Percentiles rank a stretch among this genome's conserved stretches.
Conservation (phyloP, 2,797 vertebrate species). For the Sebastes hubbsi region DNA sequence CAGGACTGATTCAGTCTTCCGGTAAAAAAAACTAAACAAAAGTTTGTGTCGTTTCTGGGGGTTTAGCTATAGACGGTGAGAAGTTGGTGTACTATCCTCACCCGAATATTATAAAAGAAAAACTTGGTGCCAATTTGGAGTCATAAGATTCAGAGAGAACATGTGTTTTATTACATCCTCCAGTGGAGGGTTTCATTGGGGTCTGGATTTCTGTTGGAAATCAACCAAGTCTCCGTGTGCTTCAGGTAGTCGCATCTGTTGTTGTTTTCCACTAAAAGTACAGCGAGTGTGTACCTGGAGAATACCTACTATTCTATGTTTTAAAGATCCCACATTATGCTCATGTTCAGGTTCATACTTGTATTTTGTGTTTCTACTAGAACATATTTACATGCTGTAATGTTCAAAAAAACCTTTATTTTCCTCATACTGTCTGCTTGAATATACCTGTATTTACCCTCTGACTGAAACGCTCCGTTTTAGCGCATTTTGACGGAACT, state of each 20-base stretch:
- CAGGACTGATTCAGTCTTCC: conserved; percentile 8
- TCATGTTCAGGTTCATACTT: too few species aligned
- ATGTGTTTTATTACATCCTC: conserved; percentile 49
- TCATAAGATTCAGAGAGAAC: conserved; percentile 18
- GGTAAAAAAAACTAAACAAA: not conserved
- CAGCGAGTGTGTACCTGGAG: not conserved
- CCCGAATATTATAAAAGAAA: not conserved
- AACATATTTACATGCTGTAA: too few species aligned
- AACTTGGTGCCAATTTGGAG: conserved; percentile 32
- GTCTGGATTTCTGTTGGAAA: conserved; percentile 24
- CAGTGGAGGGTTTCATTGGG: conserved; percentile 49
- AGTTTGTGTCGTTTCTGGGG: conserved; percentile 1
- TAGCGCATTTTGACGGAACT: too few species aligned
- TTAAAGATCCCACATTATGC: not conserved
- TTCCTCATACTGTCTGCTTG: too few species aligned
- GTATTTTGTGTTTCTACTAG: too few species aligned
- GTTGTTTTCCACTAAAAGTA: not conserved
- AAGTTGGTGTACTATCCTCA: conserved; percentile 1
- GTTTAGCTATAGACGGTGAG: conserved; percentile 10
- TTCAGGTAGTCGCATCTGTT: conserved; percentile 10
- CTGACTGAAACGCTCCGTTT: too few species aligned
- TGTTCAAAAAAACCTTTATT: too few species aligned
- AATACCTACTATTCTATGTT: not conserved
- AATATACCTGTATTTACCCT: too few species aligned
- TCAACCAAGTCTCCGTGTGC: conserved; percentile 29